Evolutionary conservation across 2,888 invertebrate species (phyloP), one percentile per base, ranked within the genome.

Genomic region (Punctoribates punctum): DNA sequence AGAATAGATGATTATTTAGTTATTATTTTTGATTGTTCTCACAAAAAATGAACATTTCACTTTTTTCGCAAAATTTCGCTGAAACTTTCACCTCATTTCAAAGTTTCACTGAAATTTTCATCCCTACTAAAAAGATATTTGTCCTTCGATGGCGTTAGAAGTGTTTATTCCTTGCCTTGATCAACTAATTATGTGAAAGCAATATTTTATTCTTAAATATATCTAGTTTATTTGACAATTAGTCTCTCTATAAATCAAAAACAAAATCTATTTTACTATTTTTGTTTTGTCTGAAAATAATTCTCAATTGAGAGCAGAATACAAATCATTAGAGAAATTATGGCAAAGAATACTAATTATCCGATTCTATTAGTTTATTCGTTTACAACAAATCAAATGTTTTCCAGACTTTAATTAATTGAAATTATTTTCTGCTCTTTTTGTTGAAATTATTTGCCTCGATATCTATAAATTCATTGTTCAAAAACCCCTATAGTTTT

Each of bases 311-410:
- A 20, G 20, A 17, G 5, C 17, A 60, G 27, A 23, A 60, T 25
- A 29, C 20, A 17, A 60, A 60, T 15, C 29, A 25, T 6, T 25
- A 27, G 27, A 27, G 27, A 60, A 60, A 60, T 60, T 60, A 60
- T 60, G 23, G 60, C 29, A 60, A 65, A 65, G 20, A 65, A 57
- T 57, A 65, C 65, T 65, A 65, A 65, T 65, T 65, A 65, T 20
- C 13, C 34, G n/a, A 17, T 65, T 65, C 8, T 9, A 27, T 25
- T 51, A 15, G 20, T 51, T 20, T 23, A 11, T 57, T 57, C 25
- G 9, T 23, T 3, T 1, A 3, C 11, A 25, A 57, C n/a, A 8
- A 57, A 23, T 23, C 23, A 23, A 20, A 20, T 57, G 25, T 25
- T 65, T 65, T 54, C 20, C 17, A 65, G 65, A 34, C 65, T 34